Percentiles rank a stretch among this genome's conserved stretches.
Evolutionary conservation across 2,888 invertebrate species (phyloP).

Genomic region (Amiota mariae): DNA sequence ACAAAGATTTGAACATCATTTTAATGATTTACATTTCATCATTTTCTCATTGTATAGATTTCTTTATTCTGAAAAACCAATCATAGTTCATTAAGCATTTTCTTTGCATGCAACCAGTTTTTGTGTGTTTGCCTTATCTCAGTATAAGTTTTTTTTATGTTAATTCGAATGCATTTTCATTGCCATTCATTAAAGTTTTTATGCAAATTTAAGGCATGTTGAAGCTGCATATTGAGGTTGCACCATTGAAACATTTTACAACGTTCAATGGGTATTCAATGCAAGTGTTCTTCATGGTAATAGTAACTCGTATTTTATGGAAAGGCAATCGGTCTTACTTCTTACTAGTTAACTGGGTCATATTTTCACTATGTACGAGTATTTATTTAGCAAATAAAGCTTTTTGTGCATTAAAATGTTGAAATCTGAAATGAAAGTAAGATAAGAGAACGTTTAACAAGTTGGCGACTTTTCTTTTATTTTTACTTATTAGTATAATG

Average conservation of each 20-base stretch:
- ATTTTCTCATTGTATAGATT: too few species aligned
- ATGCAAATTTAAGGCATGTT: background rate
- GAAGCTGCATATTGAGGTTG: slow-evolving; percentile 9
- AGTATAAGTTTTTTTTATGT: background rate
- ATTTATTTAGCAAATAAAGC: background rate
- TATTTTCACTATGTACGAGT: slow-evolving; percentile 23
- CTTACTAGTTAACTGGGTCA: background rate
- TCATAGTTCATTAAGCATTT: background rate
- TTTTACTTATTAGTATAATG: background rate
- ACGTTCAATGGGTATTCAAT: slow-evolving; percentile 8
- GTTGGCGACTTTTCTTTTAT: slow-evolving; percentile 39
- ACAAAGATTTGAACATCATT: too few species aligned
- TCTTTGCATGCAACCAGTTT: slow-evolving; percentile 3
- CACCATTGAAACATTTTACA: background rate
- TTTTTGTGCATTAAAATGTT: too few species aligned
- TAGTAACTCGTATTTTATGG: background rate
- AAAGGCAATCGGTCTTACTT: too few species aligned
- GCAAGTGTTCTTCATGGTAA: slow-evolving; percentile 11
- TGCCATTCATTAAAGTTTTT: slow-evolving; percentile 22
- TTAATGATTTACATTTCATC: too few species aligned
- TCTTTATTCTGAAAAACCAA: too few species aligned
- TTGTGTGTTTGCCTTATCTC: background rate
- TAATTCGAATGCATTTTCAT: slow-evolving; percentile 13
- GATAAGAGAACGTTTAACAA: slow-evolving; percentile 4
- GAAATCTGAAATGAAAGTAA: too few species aligned